Evolutionary conservation across 2,888 invertebrate species (phyloP), one percentile per base, ranked within the genome.

Genomic region (Pterobdella sp.): DNA sequence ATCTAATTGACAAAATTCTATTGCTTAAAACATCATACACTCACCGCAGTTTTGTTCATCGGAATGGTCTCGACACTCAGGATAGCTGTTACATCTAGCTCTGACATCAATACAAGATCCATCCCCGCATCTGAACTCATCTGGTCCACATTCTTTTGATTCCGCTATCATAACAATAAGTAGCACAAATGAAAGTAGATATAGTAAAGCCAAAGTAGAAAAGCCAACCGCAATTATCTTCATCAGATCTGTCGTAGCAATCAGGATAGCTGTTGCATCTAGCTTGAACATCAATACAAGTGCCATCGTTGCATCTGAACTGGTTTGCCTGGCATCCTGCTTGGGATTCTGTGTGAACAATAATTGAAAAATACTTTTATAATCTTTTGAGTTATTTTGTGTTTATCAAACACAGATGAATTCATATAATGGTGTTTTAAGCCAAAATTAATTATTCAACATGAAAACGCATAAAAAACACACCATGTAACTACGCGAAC

Each of bases 101-200:
- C 87, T 85, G 83, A 87, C 86, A 78, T 89, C 89, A 83, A 93
- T 90, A 87, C 93, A 93, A 76, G 85, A 83, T n/a, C 88, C 87
- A 80, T 88, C 88, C 73, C 84, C 75, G 78, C 83, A 83, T 36
- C 73, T 77, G 75, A 80, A 82, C 76, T 81, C 66, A 35, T 65
- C 34, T 10, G 70, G 68, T 4, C 56, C 52, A 65, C 76, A 76
- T 63, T 56, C 34, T 14, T n/a, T n/a, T n/a, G n/a, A n/a, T n/a
- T 42, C 7, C 22, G 49, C 7, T 42, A 42, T 42, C 22, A 42
- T 42, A 42, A 42, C 22, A 42, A 14, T 14, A 42, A 42, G 22
- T 22, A 34, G 35, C n/a, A 66, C 67, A 34, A 72, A 7, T n/a
- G 26, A 63, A n/a, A n/a, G n/a, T n/a, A n/a, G n/a, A n/a, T n/a